These are phyloP conservation scores for Ditula angustiorana DNA, from an alignment of 2,888 invertebrate genomes.

Conservation along the genomic window DNA sequence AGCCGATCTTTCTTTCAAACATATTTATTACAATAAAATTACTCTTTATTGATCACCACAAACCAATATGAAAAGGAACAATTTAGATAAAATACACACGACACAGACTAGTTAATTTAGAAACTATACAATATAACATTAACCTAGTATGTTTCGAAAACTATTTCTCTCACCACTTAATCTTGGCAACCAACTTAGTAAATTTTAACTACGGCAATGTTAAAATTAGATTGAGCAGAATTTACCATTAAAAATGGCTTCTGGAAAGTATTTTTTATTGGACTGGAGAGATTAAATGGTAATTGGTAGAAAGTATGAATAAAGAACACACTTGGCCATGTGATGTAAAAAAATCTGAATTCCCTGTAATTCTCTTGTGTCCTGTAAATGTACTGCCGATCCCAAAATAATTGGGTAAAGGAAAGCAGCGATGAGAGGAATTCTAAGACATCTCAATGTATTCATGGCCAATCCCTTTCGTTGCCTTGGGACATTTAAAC, in stretches of 20 bases:
- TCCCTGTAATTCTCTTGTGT: constrained; percentile 9
- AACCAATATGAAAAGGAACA: no score
- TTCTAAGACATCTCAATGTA: constrained; percentile 15
- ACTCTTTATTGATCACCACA: no score
- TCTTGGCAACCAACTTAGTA: background rate
- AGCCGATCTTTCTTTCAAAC: background rate
- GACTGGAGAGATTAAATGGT: background rate
- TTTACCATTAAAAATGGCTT: no score
- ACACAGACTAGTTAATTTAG: no score
- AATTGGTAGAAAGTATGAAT: background rate
- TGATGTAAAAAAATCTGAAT: constrained; percentile 9
- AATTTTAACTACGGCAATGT: background rate
- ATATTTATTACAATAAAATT: background rate
- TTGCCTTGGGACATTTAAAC: constrained; percentile 2
- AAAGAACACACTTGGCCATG: background rate
- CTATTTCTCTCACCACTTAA: no score
- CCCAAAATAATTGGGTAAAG: constrained; percentile 32
- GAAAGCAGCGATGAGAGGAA: constrained; percentile 20
- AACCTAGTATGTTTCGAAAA: no score
- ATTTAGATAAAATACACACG: no score
- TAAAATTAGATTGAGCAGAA: no score
- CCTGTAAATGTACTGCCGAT: constrained; percentile 12
- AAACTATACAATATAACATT: no score
- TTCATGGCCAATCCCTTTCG: constrained; percentile 7
- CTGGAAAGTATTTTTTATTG: no score